Percentiles rank a stretch among this genome's conserved stretches.
phyloP scores from a whole-genome alignment of 2,888 invertebrate species.

The Nomada fabriciana region DNA sequence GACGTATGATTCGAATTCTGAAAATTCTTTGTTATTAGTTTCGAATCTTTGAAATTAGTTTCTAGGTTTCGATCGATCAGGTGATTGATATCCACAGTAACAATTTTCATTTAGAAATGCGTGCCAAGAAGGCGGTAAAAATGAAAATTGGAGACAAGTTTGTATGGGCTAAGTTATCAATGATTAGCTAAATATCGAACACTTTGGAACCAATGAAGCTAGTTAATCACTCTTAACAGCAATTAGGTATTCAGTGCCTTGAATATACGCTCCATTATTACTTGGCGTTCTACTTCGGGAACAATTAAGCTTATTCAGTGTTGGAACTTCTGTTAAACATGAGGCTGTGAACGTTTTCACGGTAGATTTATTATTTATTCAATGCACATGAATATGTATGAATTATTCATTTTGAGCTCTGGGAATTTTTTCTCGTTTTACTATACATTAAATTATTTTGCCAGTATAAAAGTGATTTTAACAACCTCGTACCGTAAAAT shows the following conservation, averaged over 20 bases:
- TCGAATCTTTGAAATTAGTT: no score
- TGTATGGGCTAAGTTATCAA: not conserved
- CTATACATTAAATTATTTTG: no score
- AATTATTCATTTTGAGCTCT: no score
- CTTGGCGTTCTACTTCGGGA: not conserved
- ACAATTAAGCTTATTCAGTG: not conserved
- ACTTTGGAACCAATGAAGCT: not conserved
- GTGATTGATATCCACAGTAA: not conserved
- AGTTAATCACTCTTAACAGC: not conserved
- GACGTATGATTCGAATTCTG: not conserved
- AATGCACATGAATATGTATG: not conserved
- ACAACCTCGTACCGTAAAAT: no score
- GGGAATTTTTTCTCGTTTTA: no score
- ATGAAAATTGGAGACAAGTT: not conserved
- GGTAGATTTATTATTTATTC: not conserved
- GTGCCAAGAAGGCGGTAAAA: not conserved
- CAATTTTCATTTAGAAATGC: not conserved
- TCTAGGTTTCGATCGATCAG: not conserved
- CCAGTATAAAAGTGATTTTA: no score
- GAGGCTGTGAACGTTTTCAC: no score
- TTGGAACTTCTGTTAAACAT: not conserved
- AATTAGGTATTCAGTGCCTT: not conserved
- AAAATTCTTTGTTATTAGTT: not conserved
- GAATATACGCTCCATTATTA: slow-evolving; percentile 1
- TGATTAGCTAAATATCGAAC: not conserved